Conservation (phyloP, 2,888 invertebrate species). For the Agrotis ipsilon region DNA sequence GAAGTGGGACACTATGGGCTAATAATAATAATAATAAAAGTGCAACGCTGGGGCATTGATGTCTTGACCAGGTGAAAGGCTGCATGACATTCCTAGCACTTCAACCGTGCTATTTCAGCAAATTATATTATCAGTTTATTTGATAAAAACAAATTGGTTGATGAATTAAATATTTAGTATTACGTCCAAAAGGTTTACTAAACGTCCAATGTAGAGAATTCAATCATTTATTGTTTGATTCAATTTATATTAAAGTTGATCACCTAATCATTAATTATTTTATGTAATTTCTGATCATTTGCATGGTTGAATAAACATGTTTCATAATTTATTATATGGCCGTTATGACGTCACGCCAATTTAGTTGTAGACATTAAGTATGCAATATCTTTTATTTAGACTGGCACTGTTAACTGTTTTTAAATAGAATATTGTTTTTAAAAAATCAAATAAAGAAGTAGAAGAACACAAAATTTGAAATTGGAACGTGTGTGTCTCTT, state of each 20-base stretch:
- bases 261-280: constrained; percentile 35
- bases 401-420: neutral
- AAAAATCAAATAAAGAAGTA: too few relatives aligned
- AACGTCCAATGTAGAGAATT: neutral
- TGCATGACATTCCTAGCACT: too few relatives aligned
- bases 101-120: too few relatives aligned
- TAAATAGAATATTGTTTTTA: too few relatives aligned
- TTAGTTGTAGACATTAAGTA: neutral
- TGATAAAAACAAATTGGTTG: neutral
- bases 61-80: too few relatives aligned
- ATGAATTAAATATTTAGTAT: neutral
- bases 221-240: constrained; percentile 10
- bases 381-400: neutral
- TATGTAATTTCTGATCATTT: constrained; percentile 35
- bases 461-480: too few relatives aligned
- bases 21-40: too few relatives aligned
- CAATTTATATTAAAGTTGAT: constrained; percentile 23
- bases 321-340: neutral
- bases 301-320: constrained; percentile 14
- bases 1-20: too few relatives aligned
- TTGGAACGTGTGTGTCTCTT: too few relatives aligned
- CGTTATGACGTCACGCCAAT: constrained; percentile 13
- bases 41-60: neutral
- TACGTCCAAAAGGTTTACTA: neutral
- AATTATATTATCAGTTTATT: neutral